phyloP scores from a whole-genome alignment of 2,797 vertebrate genomes.

The Anguilla anguilla region DNA sequence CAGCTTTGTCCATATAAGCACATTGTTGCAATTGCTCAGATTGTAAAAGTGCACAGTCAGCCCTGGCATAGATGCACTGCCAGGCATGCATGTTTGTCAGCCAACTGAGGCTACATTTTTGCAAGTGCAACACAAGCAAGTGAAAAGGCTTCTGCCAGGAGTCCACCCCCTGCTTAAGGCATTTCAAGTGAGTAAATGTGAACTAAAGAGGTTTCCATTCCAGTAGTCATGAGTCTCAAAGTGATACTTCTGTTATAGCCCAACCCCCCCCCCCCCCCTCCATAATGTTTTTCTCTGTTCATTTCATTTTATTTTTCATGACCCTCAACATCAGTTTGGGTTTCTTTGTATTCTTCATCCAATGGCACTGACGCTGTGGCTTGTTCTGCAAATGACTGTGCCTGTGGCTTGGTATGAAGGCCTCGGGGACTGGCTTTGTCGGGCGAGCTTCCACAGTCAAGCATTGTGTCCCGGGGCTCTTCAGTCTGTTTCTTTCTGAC shows the following conservation, averaged over 20 bases:
- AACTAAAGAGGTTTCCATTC: constrained; percentile 13
- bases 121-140: neutral
- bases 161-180: neutral
- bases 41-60: neutral
- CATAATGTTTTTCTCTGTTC: constrained; percentile 10
- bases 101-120: neutral
- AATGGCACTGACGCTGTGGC: constrained; percentile 43
- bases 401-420: constrained; percentile 70
- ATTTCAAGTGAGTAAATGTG: constrained; percentile 9
- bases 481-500: constrained; percentile 67
- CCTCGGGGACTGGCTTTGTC: constrained; percentile 40
- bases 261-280: neutral
- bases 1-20: neutral
- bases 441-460: constrained; percentile 23
- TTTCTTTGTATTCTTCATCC: neutral
- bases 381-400: constrained; percentile 67
- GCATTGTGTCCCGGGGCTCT: constrained; percentile 17
- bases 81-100: neutral
- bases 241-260: neutral
- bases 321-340: neutral
- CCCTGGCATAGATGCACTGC: neutral
- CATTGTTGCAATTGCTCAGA: neutral
- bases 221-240: constrained; percentile 5
- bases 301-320: constrained; percentile 14
- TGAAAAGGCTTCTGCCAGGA: neutral